A percentile compares a stretch with the other conserved stretches of the same genome.
phyloP scores from a whole-genome alignment of 2,797 vertebrate species.

The Enteromius viviparus region DNA sequence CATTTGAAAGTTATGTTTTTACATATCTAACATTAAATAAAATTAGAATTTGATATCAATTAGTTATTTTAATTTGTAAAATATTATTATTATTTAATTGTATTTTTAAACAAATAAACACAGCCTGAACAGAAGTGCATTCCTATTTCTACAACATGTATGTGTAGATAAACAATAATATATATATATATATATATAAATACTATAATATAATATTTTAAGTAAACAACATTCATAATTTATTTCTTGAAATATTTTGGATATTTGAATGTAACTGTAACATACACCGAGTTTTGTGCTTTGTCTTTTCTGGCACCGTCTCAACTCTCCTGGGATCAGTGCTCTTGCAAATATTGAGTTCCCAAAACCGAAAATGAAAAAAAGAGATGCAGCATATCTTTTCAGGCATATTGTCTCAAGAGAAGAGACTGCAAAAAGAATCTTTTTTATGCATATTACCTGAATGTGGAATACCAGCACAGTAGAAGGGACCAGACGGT shows the following conservation, averaged over 20 bases:
- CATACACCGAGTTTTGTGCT: neutral
- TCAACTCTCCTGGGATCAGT: constrained; percentile 17
- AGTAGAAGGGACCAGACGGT: constrained; percentile 8
- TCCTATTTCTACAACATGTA: neutral
- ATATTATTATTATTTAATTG: neutral
- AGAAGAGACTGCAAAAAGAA: constrained; percentile 14
- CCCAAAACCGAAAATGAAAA: constrained; percentile 10
- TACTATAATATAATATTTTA: neutral
- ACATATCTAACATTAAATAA: too few species aligned
- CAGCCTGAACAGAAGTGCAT: neutral
- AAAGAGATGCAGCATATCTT: neutral
- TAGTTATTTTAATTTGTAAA: neutral
- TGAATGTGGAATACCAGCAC: constrained; percentile 32
- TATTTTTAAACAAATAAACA: neutral
- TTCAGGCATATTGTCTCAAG: constrained; percentile 32
- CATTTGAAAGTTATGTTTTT: too few species aligned
- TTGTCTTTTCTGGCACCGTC: neutral
- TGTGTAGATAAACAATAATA: neutral
- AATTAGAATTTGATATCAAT: neutral
- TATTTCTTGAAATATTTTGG: neutral
- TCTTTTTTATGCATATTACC: constrained; percentile 35
- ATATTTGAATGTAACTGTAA: neutral
- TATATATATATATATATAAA: neutral
- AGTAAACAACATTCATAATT: neutral
- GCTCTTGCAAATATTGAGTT: constrained; percentile 30